Conservation (phyloP, 2,888 invertebrate species). For the Amaurobius ferox region DNA sequence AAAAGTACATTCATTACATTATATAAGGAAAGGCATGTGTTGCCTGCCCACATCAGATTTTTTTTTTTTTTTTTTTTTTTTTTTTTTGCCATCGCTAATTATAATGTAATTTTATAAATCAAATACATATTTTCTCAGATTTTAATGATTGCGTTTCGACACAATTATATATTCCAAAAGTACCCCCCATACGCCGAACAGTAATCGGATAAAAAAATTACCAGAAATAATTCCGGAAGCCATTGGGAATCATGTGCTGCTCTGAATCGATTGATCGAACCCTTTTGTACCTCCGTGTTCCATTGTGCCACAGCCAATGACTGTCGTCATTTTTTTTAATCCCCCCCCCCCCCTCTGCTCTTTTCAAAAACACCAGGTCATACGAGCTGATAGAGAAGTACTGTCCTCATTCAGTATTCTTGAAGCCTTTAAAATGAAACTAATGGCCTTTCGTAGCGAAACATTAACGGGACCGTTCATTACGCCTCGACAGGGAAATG, state of each 20-base stretch:
- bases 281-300: conserved; percentile 24
- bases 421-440: conserved; percentile 62
- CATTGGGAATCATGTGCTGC: conserved; percentile 36
- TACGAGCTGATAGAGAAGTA: conserved; percentile 25
- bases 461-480: conserved; percentile 57
- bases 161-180: conserved; percentile 10
- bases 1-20: too few relatives aligned
- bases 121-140: background rate
- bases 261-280: conserved; percentile 63
- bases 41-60: too few relatives aligned
- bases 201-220: conserved; percentile 26
- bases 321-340: conserved; percentile 30
- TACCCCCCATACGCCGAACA: background rate
- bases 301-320: conserved; percentile 52
- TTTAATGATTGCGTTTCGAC: background rate
- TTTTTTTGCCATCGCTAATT: too few relatives aligned
- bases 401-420: conserved; percentile 71
- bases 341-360: background rate
- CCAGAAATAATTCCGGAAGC: conserved; percentile 60
- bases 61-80: too few relatives aligned
- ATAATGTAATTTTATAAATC: background rate
- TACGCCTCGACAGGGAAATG: conserved; percentile 27
- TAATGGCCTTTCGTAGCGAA: conserved; percentile 41
- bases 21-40: too few relatives aligned
- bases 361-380: conserved; percentile 7